Base-by-base conservation (phyloP, 1,140 invertebrate species). In the Drosophila orena region DNA sequence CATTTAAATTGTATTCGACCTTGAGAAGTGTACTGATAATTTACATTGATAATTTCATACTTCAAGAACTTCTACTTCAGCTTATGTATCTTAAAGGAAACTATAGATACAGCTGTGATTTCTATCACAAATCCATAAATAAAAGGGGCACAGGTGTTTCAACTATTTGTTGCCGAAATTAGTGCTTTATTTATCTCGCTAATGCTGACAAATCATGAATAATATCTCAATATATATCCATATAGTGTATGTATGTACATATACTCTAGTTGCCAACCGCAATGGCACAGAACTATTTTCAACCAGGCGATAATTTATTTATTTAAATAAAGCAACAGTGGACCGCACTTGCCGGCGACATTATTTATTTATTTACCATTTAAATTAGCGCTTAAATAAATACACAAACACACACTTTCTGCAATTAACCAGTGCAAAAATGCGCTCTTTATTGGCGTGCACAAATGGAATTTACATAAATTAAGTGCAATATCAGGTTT, bases 391-490 rank as follows among this genome's bases (percentile, higher is more conserved):
- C 62, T 77, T 77, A 61, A 77, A 69, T 44, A 77, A 77, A 77
- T 46, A 74, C 52, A 64, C 55, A 62, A 74, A 49, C 49, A 55
- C 59, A 55, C 73, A 54, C 77, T 70, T 57, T 66, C 49, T 68
- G 50, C 72, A 58, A 68, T 76, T 77, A 68, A 74, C 65, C 24
- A 17, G 24, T 22, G 10, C 27, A 35, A 46, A 65, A 64, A 44
- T 27, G 62, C 7, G 64, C 42, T 59, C 38, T 66, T 52, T 58
- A 46, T 65, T 30, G 38, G 27, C 27, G 69, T 47, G 56, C 38
- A 58, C 43, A 68, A 77, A 70, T 57, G 74, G 73, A 77, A 77
- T 77, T 77, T 77, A 57, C 74, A 77, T 77, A 77, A 77, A 77
- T 77, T 77, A 77, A 77, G 52, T 40, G 62, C 53, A 69, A 30